phyloP scores from a whole-genome alignment of 2,888 invertebrate species.

The Itoplectis maculator region DNA sequence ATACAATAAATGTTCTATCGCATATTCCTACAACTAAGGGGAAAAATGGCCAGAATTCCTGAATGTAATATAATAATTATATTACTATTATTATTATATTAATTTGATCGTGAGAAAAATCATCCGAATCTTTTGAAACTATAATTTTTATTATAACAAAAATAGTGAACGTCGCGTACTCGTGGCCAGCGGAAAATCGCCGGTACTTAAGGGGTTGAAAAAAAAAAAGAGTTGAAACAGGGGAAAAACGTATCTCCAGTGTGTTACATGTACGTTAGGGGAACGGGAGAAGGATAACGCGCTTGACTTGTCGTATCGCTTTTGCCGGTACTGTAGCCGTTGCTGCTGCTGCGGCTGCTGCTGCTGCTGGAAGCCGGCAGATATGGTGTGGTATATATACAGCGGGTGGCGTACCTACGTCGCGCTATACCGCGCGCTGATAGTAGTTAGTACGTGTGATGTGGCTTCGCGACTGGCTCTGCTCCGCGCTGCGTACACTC shows the following conservation, averaged over 20 bases:
- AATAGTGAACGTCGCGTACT: too few relatives aligned
- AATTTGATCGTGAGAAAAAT: too few relatives aligned
- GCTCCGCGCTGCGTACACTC: constrained; percentile 49
- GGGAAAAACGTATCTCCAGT: background rate
- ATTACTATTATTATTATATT: too few relatives aligned
- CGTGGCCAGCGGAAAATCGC: background rate
- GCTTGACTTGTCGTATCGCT: constrained; percentile 30
- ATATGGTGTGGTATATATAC: constrained; percentile 16
- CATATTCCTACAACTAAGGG: too few relatives aligned
- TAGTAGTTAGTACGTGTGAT: constrained; percentile 39
- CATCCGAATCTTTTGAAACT: too few relatives aligned
- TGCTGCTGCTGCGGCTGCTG: constrained; percentile 8
- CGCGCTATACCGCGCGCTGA: constrained; percentile 31
- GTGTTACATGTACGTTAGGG: constrained; percentile 12
- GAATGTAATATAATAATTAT: too few relatives aligned
- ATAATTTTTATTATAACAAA: too few relatives aligned
- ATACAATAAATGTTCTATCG: too few relatives aligned
- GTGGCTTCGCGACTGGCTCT: constrained; percentile 31
- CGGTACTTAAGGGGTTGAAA: background rate
- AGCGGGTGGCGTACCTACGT: constrained; percentile 19
- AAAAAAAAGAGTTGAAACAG: background rate
- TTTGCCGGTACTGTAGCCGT: constrained; percentile 18
- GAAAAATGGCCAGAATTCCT: too few relatives aligned
- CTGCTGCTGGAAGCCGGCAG: constrained; percentile 27
- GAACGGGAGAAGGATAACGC: constrained; percentile 41